Percentiles rank a stretch among this genome's conserved stretches.
These are phyloP conservation scores for Balanococcus diminutus DNA, from an alignment of 2,888 invertebrate genomes.

Conservation along the genomic window DNA sequence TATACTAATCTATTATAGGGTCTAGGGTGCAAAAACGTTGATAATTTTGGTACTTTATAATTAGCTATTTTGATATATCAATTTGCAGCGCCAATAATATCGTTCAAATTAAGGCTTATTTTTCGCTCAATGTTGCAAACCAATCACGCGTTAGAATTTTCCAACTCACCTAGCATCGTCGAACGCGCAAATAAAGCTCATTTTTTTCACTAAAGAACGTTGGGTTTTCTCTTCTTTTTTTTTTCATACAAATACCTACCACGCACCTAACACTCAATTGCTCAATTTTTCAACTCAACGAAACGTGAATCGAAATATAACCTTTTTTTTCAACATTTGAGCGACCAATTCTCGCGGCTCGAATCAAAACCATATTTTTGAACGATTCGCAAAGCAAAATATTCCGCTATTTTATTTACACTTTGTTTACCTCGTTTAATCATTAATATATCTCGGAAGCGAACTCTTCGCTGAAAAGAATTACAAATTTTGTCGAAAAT, in stretches of 20 bases:
- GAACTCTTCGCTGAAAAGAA: constrained; percentile 17
- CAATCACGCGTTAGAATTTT: not conserved
- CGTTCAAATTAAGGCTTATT: not conserved
- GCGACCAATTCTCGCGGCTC: not conserved
- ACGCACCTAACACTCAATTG: constrained; percentile 14
- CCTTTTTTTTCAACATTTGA: not conserved
- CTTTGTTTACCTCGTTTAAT: constrained; percentile 12
- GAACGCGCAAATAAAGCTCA: not conserved
- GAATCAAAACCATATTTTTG: not conserved
- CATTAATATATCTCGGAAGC: not conserved
- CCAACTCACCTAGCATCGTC: not conserved
- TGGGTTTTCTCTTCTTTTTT: not conserved
- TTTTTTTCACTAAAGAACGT: not conserved
- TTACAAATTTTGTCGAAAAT: constrained; percentile 21
- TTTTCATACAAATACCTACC: not conserved
- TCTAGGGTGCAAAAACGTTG: not conserved
- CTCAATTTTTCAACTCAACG: constrained; percentile 17
- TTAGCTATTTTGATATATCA: not conserved
- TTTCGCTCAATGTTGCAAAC: not conserved
- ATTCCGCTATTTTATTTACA: not conserved
- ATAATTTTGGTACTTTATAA: not conserved
- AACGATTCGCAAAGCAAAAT: not conserved
- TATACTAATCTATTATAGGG: not conserved
- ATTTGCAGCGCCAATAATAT: not conserved
- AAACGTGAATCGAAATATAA: constrained; percentile 9